Evolutionary conservation across 2,888 invertebrate genomes (phyloP).

Genomic region (Tachina grossa): DNA sequence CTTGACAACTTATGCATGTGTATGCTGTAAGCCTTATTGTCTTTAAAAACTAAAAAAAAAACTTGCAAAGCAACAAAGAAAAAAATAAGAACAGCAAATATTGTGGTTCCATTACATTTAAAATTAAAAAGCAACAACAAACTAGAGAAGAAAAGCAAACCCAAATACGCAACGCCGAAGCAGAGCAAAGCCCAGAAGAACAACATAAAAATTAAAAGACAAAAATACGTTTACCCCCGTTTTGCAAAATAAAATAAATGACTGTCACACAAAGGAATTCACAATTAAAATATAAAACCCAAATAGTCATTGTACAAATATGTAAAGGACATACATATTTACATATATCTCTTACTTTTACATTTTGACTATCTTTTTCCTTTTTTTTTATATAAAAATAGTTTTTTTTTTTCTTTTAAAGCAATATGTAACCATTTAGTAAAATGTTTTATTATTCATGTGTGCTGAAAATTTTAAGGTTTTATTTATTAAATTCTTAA

Average conservation of each 20-base stretch:
- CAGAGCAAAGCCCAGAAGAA: constrained; percentile 20
- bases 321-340: constrained; percentile 10
- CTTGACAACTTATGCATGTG: constrained; percentile 79
- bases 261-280: constrained; percentile 76
- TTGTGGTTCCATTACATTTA: constrained; percentile 67
- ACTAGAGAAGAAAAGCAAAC: constrained; percentile 27
- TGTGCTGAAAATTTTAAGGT: background rate
- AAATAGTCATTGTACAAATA: constrained; percentile 28
- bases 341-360: constrained; percentile 5
- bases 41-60: constrained; percentile 32
- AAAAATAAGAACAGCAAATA: constrained; percentile 22
- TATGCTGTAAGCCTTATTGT: constrained; percentile 73
- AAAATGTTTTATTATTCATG: constrained; percentile 26
- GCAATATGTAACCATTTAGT: constrained; percentile 47
- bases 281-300: constrained; percentile 65
- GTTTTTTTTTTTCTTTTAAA: constrained; percentile 29
- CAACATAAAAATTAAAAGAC: constrained; percentile 35
- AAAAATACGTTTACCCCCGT: constrained; percentile 41
- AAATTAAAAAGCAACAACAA: constrained; percentile 68
- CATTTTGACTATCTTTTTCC: background rate
- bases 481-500: background rate
- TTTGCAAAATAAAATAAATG: constrained; percentile 80
- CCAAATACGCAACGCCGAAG: constrained; percentile 37
- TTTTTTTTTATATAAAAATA: constrained; percentile 25
- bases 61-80: background rate